Base-by-base conservation (phyloP, 2,113 vertebrate genomes). In the Syngnathoides biaculeatus region DNA sequence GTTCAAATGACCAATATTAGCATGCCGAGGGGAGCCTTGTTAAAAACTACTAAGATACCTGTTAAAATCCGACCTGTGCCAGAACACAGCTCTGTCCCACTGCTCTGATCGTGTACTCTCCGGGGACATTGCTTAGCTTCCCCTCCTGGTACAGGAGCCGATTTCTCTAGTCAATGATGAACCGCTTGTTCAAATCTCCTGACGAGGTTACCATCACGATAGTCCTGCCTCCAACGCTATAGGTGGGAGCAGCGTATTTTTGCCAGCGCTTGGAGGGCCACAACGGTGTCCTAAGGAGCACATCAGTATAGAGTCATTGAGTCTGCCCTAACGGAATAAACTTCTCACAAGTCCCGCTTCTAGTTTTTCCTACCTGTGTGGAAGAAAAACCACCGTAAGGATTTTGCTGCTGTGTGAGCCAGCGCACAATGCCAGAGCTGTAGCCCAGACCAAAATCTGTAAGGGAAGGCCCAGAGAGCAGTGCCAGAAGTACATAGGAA, bases 191-290 rank as follows among this genome's bases (percentile, higher is more conserved):
- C 79, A 83, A 84, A 30, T 89, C 87, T 58, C 80, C 86, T 0
- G 68, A 15, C 0, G 92, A 92, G 0, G 69, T 90, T 77, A 96
- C 90, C 0, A 53, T 89, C 68, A 95, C 80, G 58, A 69, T 40
- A 3, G 78, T 69, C n/a, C 24, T 30, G 80, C 91, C 66, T 76
- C 82, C 0, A 19, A 38, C 52, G 19, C 73, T 90, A 73, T 91
- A 93, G 0, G 87, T 92, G 84, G 87, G 76, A 0, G 81, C 59
- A 19, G 89, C 92, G 2, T 95, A 95, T 69, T 91, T n/a, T 93
- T 17, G 95, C 90, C 74, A 96, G 79, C 1, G 94, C 94, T 79
- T 96, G 93, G 47, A 96, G 92, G 69, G 95, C 95, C 0, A 96
- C 93, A n/a, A 95, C 90, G 0, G 94, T 95, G 81, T 95, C 95